Percentiles rank a stretch among this genome's conserved stretches.
These are phyloP conservation scores for Otocyon megalotis DNA, from an alignment of 2,113 vertebrate species.

Conservation along the genomic window DNA sequence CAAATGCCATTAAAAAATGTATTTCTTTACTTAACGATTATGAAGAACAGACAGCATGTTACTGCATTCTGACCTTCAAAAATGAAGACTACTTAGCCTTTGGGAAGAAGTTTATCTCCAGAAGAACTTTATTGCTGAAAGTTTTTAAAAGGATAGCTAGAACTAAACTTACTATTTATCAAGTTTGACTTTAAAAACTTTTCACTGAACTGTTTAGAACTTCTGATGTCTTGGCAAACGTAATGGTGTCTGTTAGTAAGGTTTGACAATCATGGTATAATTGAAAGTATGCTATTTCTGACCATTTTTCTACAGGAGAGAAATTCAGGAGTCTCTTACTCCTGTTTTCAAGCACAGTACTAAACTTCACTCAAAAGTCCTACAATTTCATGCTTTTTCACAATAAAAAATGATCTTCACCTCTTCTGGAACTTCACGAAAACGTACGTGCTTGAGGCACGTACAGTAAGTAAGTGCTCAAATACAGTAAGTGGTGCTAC, in stretches of 20 bases:
- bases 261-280: background rate
- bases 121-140: slow-evolving; percentile 6
- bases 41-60: background rate
- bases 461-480: no score
- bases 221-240: background rate
- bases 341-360: background rate
- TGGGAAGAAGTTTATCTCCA: background rate
- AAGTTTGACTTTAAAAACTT: slow-evolving; percentile 34
- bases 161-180: background rate
- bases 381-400: background rate
- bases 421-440: background rate
- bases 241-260: background rate
- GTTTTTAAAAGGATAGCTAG: slow-evolving; percentile 35
- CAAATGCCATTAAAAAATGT: background rate
- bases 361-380: background rate
- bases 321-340: slow-evolving; percentile 22
- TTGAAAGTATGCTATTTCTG: background rate
- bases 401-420: background rate
- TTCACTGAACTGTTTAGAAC: background rate
- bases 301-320: slow-evolving; percentile 29
- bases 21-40: slow-evolving; percentile 19
- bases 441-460: background rate
- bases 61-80: slow-evolving; percentile 49
- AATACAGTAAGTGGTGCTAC: background rate
- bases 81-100: background rate